Evolutionary conservation across 2,888 invertebrate species (phyloP).

Genomic region (Ditula angustiorana): DNA sequence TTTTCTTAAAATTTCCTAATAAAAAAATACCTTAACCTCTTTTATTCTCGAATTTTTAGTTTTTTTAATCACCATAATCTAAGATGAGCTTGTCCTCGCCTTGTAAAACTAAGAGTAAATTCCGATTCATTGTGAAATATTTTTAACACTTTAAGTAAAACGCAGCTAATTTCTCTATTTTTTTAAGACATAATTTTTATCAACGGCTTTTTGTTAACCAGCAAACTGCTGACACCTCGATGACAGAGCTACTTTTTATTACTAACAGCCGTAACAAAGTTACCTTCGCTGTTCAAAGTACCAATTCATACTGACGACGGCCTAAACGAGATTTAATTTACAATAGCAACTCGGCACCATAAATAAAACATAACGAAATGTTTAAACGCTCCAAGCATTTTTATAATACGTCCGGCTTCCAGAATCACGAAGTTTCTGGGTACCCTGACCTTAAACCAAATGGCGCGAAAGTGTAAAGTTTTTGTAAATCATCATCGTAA

Average conservation of each 20-base stretch:
- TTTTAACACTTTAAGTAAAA: too few species aligned
- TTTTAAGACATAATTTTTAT: not conserved
- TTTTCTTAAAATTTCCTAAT: too few species aligned
- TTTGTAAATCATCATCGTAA: too few species aligned
- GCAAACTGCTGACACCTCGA: not conserved
- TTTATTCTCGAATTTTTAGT: too few species aligned
- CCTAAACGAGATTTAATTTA: constrained; percentile 29
- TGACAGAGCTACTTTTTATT: not conserved
- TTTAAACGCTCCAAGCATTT: constrained; percentile 26
- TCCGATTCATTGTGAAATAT: too few species aligned
- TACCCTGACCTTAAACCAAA: too few species aligned
- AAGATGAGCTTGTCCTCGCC: not conserved
- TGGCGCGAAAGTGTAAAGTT: too few species aligned
- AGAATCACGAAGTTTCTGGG: constrained; percentile 24
- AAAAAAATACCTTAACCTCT: too few species aligned
- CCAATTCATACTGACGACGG: not conserved
- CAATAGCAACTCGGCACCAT: constrained; percentile 23
- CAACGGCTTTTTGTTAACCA: not conserved
- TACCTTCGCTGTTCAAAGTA: too few species aligned
- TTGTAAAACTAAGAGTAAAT: too few species aligned
- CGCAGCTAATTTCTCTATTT: not conserved
- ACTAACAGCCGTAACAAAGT: not conserved
- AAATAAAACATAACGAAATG: constrained; percentile 25
- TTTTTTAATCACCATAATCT: too few species aligned
- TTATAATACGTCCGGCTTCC: constrained; percentile 29